phyloP scores from a whole-genome alignment of 2,797 vertebrate species.

The Platyrinchus mystaceus region DNA sequence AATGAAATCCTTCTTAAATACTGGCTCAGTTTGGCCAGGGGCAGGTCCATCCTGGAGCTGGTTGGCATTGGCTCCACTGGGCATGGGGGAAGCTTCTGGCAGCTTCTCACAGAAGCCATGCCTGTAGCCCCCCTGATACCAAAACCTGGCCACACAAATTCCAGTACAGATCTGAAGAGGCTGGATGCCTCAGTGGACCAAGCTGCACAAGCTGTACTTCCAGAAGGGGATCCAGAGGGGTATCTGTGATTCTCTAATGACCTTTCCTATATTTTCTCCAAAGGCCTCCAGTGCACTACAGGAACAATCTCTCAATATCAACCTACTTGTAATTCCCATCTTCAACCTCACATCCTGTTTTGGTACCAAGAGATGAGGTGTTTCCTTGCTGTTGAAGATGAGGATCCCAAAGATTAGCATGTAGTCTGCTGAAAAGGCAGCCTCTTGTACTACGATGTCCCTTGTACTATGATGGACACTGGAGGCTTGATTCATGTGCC shows the following conservation, averaged over 20 bases:
- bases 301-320: neutral
- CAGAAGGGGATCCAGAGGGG: neutral
- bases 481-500: neutral
- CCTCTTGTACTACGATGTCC: neutral
- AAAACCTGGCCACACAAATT: neutral
- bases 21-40: neutral
- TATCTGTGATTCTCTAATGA: neutral
- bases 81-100: neutral
- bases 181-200: neutral
- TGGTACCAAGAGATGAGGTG: neutral
- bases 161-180: neutral
- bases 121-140: neutral
- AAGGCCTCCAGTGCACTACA: neutral
- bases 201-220: accelerated
- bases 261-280: neutral
- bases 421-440: neutral
- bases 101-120: neutral
- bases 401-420: neutral
- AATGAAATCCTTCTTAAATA: neutral
- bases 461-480: neutral
- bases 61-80: neutral
- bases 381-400: neutral
- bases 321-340: neutral
- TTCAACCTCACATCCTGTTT: neutral
- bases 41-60: neutral